Evolutionary conservation across 2,888 invertebrate species (phyloP), one percentile per base, ranked within the genome.

Genomic region (Choreutis nemorana): DNA sequence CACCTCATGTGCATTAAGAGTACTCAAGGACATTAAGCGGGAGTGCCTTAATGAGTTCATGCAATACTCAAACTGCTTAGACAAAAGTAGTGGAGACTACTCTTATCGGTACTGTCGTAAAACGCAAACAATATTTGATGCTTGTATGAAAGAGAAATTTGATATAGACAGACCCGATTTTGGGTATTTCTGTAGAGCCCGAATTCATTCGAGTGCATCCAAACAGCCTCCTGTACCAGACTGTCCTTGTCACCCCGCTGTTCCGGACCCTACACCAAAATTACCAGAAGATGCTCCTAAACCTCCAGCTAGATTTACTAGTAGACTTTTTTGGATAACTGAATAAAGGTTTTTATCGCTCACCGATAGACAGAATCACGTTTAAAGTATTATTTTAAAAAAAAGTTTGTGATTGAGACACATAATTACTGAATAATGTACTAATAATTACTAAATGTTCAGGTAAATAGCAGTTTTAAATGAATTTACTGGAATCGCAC

Each of bases 31-130:
- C 51, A 83, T 98, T 3, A 97, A 96, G 61, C 83, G 83, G 36
- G 70, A 83, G 30, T 98, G 97, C 55, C 71, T 82, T 27, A 81
- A 85, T 15, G 94, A 96, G 63, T 95, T 97, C 55, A 86, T 86
- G 38, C 87, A 89, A 50, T 94, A 94, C 63, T 87, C 87, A 20
- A 46, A 61, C 11, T 77, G 77, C 33, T 33, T 97, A 23, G 93
- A 96, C 50, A 87, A 88, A 54, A 89, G 91, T 31, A 89, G 90
- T 30, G 80, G 83, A 2, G 72, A 83, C 36, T 84, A 84, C 58
- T 55, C 81, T 1, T 87, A 86, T 42, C 46, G 52, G 31, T 73
- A 83, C 9, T 97, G 96, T 57, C 88, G 94, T 26, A 87, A 87
- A 43, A 93, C 94, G 4, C 94, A 95, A 70, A 83, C 81, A 2